phyloP scores from a whole-genome alignment of 2,888 invertebrate genomes.

The Sinodicranocentrus sp. region DNA sequence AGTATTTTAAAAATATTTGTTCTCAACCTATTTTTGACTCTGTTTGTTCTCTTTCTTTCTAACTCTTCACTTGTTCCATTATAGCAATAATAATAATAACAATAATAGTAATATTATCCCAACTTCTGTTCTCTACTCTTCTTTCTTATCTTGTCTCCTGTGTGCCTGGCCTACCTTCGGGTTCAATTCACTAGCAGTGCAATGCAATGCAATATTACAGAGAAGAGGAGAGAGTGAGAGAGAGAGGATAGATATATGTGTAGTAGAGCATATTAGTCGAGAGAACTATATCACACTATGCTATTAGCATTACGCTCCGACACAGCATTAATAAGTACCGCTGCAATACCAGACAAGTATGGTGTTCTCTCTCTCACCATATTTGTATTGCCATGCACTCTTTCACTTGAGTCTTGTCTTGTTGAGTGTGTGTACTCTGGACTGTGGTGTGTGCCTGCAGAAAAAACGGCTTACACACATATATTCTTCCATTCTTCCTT shows the following conservation, averaged over 20 bases:
- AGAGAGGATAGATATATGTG: constrained; percentile 16
- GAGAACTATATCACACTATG: constrained; percentile 26
- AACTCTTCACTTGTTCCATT: constrained; percentile 60
- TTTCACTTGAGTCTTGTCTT: too few species aligned
- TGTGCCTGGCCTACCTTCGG: constrained; percentile 63
- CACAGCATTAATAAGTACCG: constrained; percentile 49
- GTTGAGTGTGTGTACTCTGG: too few species aligned
- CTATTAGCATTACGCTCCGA: constrained; percentile 20
- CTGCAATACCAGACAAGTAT: constrained; percentile 25
- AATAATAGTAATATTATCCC: constrained; percentile 68
- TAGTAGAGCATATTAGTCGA: constrained; percentile 1
- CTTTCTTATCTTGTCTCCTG: constrained; percentile 65
- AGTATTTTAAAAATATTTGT: background rate
- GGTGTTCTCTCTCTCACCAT: constrained; percentile 19
- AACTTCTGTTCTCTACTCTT: constrained; percentile 65
- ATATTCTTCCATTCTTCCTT: too few species aligned
- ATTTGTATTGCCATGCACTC: too few species aligned
- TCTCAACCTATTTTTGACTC: too few species aligned
- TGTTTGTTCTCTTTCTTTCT: constrained; percentile 5
- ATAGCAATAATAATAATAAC: constrained; percentile 65
- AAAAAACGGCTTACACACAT: too few species aligned
- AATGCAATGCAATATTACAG: constrained; percentile 40
- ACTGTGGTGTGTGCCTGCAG: too few species aligned
- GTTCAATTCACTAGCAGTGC: constrained; percentile 50
- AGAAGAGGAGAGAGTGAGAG: too few species aligned